A percentile compares a stretch with the other conserved stretches of the same genome.
phyloP scores from a whole-genome alignment of 2,113 vertebrate genomes.

The Elaphurus davidianus region DNA sequence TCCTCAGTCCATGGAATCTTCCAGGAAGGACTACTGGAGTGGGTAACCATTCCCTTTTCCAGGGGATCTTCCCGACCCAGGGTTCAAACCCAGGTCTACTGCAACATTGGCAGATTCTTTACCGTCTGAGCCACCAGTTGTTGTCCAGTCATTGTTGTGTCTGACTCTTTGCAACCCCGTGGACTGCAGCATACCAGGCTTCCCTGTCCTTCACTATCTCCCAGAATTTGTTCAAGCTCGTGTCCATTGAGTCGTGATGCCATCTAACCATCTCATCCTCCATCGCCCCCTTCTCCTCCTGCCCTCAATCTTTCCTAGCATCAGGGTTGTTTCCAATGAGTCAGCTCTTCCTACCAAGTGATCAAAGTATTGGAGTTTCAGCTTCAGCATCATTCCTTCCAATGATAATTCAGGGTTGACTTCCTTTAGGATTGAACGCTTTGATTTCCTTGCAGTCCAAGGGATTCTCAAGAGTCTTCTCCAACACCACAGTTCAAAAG shows the following conservation, averaged over 20 bases:
- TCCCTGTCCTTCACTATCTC: not conserved
- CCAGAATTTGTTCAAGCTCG: not conserved
- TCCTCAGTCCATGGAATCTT: not conserved
- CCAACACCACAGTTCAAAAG: not conserved
- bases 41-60: not conserved
- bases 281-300: not conserved
- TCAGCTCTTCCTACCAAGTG: not conserved
- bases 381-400: not conserved
- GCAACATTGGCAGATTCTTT: not conserved
- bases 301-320: not conserved
- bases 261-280: not conserved
- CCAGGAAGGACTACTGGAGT: not conserved
- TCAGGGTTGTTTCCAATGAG: not conserved
- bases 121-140: not conserved
- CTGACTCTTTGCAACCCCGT: not conserved
- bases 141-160: not conserved
- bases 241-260: not conserved
- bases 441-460: not conserved
- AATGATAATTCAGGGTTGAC: not conserved
- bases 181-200: not conserved
- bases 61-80: not conserved
- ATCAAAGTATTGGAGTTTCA: not conserved
- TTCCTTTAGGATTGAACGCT: not conserved
- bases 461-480: not conserved
- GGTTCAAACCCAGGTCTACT: not conserved